These are phyloP conservation scores for Eupithecia subfuscata DNA, from an alignment of 2,888 invertebrate species.

Conservation along the genomic window DNA sequence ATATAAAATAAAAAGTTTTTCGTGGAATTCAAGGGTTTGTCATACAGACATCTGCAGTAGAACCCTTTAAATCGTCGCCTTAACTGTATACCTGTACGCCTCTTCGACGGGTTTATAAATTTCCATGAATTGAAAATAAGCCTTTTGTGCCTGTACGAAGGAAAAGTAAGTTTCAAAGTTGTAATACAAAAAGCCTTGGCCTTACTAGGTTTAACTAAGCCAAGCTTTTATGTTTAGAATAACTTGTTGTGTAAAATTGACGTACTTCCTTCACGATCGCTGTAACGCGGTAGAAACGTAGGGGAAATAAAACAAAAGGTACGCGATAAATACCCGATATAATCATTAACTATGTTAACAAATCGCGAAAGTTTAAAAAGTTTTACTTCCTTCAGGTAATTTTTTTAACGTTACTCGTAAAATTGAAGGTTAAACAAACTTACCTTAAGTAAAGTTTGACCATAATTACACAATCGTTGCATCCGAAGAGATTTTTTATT, in stretches of 20 bases:
- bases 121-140: background rate
- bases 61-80: background rate
- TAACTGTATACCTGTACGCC: background rate
- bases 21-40: background rate
- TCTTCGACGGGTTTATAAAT: background rate
- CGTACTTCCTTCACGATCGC: too few relatives aligned
- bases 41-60: background rate
- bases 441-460: too few relatives aligned
- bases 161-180: background rate
- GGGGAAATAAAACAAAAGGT: too few relatives aligned
- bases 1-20: background rate
- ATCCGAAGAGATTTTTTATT: too few relatives aligned
- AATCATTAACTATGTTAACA: too few relatives aligned
- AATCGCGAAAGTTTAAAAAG: too few relatives aligned
- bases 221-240: background rate
- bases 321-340: too few relatives aligned
- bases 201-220: background rate
- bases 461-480: too few relatives aligned
- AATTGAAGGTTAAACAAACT: too few relatives aligned
- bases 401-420: too few relatives aligned
- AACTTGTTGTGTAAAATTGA: background rate
- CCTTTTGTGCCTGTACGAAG: background rate
- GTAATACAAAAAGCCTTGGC: background rate
- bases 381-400: too few relatives aligned
- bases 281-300: too few relatives aligned